A percentile compares a stretch with the other conserved stretches of the same genome.
Evolutionary conservation across 2,113 vertebrate species (phyloP).

Genomic region (Telmatochromis sp.): DNA sequence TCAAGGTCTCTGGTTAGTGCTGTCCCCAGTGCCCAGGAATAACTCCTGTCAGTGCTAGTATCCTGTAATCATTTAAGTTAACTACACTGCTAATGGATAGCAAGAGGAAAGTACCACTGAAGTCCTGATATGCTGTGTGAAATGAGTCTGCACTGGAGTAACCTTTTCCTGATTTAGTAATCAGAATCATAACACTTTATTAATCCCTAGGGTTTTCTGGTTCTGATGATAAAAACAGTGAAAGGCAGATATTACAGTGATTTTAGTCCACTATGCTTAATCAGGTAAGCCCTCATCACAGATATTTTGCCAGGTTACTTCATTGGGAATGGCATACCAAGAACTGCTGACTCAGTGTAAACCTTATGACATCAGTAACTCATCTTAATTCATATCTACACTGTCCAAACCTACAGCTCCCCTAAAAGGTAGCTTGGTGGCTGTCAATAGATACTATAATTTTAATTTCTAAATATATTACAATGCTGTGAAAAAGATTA

Average conservation of each 20-base stretch:
- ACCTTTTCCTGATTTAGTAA: constrained; percentile 29
- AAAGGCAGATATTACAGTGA: not conserved
- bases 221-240: not conserved
- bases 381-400: not conserved
- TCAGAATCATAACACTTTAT: not conserved
- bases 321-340: not conserved
- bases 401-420: not conserved
- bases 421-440: not conserved
- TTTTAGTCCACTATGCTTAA: not conserved
- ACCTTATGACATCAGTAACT: not conserved
- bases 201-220: not conserved
- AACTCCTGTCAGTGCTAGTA: not conserved
- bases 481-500: not conserved
- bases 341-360: not conserved
- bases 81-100: not conserved
- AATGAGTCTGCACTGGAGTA: not conserved
- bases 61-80: not conserved
- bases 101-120: not conserved
- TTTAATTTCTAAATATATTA: not conserved
- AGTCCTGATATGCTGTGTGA: not conserved
- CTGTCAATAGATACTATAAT: not conserved
- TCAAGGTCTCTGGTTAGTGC: not conserved
- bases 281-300: not conserved
- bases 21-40: not conserved
- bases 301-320: not conserved